Evolutionary conservation across 1,140 invertebrate genomes (phyloP).

Genomic region (Cheumatopsyche charites): DNA sequence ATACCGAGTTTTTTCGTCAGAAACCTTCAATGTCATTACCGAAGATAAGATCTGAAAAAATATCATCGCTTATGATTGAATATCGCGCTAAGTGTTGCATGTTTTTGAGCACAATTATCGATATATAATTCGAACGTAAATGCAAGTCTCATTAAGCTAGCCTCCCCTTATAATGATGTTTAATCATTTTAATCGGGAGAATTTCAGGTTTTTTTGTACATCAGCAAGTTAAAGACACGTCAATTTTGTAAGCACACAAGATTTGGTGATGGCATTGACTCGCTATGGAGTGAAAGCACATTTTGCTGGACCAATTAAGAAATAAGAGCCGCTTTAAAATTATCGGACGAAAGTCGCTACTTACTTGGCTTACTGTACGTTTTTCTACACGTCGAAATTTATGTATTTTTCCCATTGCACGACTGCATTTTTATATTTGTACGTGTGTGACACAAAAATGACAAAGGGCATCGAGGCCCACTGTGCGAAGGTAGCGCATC

Average conservation of each 20-base stretch:
- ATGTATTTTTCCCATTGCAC: slow-evolving; percentile 15
- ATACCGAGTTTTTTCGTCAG: too few relatives aligned
- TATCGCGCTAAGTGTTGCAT: too few relatives aligned
- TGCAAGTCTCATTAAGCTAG: background rate
- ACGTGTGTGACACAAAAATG: slow-evolving; percentile 3
- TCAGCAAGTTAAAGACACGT: background rate
- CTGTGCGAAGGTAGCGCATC: slow-evolving; percentile 40
- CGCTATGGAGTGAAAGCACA: slow-evolving; percentile 14
- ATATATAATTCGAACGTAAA: background rate
- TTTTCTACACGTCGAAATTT: slow-evolving; percentile 8
- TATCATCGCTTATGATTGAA: too few relatives aligned
- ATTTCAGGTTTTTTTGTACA: background rate
- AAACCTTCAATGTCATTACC: too few relatives aligned
- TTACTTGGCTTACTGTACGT: slow-evolving; percentile 1
- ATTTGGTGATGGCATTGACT: slow-evolving; percentile 16
- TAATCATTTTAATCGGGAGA: background rate
- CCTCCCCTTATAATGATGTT: background rate
- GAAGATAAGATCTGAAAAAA: too few relatives aligned
- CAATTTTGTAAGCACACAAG: slow-evolving; percentile 12
- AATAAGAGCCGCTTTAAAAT: slow-evolving; percentile 5
- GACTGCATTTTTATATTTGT: background rate
- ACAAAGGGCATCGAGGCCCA: slow-evolving; percentile 22
- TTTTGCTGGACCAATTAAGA: background rate
- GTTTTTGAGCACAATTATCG: too few relatives aligned
- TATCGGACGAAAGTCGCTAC: too few relatives aligned